Conservation (phyloP, 2,888 invertebrate genomes). For the Brachypalpus laphriformis region DNA sequence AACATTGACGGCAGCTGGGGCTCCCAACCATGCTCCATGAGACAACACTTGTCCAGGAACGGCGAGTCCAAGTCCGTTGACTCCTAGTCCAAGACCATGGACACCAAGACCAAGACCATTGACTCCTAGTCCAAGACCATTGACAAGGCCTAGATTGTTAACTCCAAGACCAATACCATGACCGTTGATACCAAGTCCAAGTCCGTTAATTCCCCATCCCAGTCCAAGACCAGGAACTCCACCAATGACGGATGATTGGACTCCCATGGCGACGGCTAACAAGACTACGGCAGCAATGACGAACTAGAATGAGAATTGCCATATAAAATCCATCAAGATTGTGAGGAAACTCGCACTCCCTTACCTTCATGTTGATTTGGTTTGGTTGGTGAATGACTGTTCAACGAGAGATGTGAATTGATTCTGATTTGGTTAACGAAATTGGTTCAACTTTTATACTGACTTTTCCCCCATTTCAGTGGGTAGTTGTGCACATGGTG, state of each 20-base stretch:
- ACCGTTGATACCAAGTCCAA: slow-evolving; percentile 74
- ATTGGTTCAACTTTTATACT: slow-evolving; percentile 51
- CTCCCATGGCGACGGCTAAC: slow-evolving; percentile 80
- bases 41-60: slow-evolving; percentile 55
- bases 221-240: slow-evolving; percentile 29
- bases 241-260: slow-evolving; percentile 79
- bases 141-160: background rate
- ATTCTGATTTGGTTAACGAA: slow-evolving; percentile 36
- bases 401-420: slow-evolving; percentile 26
- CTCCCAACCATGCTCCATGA: slow-evolving; percentile 59
- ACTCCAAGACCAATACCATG: slow-evolving; percentile 1
- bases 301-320: slow-evolving; percentile 75
- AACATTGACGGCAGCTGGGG: slow-evolving; percentile 66
- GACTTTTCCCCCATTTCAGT: background rate
- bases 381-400: slow-evolving; percentile 22
- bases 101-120: slow-evolving; percentile 13
- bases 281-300: slow-evolving; percentile 77
- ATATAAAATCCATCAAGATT: background rate
- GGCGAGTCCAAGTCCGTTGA: slow-evolving; percentile 18
- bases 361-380: slow-evolving; percentile 64
- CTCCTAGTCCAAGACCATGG: slow-evolving; percentile 10
- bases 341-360: no score
- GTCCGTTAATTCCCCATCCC: slow-evolving; percentile 77
- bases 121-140: slow-evolving; percentile 47
- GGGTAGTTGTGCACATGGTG: background rate